phyloP scores from a whole-genome alignment of 2,113 vertebrate species.

The Ia io region DNA sequence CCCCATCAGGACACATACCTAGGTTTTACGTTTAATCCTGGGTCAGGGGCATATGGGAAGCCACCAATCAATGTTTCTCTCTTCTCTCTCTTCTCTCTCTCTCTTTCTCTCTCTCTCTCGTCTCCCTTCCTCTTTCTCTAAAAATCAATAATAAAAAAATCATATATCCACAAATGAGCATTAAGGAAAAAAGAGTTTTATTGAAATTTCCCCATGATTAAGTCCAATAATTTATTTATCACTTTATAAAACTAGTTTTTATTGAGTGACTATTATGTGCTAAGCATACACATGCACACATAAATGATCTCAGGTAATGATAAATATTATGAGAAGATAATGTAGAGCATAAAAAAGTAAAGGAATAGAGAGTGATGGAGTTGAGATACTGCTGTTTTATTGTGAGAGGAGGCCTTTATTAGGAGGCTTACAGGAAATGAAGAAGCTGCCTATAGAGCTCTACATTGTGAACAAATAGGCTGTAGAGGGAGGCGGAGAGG shows the following conservation, averaged over 20 bases:
- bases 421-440: not conserved
- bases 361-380: not conserved
- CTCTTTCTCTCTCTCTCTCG: not conserved
- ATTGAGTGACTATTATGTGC: not conserved
- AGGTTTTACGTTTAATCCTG: not conserved
- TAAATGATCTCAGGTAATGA: not conserved
- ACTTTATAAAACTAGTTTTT: not conserved
- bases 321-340: not conserved
- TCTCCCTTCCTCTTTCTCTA: not conserved
- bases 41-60: not conserved
- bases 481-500: not conserved
- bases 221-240: not conserved
- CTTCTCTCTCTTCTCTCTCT: not conserved
- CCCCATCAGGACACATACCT: not conserved
- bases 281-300: not conserved
- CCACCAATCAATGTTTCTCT: not conserved
- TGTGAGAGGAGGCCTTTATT: not conserved
- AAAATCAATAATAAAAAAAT: not conserved
- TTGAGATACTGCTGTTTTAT: not conserved
- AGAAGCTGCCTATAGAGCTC: not conserved
- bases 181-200: not conserved
- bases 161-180: not conserved
- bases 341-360: not conserved
- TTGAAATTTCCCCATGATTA: not conserved
- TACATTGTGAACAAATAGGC: not conserved